A percentile compares a stretch with the other conserved stretches of the same genome.
Conservation (phyloP, 2,113 vertebrate genomes). For the Pelecanus crispus region DNA sequence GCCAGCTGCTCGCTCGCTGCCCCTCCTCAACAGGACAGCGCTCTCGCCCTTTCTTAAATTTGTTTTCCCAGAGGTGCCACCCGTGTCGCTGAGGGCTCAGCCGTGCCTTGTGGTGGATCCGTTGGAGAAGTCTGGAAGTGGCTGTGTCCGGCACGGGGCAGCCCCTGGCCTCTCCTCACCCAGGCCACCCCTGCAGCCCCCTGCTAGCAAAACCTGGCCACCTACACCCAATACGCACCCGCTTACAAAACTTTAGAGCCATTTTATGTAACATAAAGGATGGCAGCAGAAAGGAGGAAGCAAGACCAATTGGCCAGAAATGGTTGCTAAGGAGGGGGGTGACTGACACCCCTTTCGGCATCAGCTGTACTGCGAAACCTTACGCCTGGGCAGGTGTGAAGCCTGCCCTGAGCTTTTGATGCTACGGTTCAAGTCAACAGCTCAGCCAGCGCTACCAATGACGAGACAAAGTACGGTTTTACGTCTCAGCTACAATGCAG, state of each 20-base stretch:
- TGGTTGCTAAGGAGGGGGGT: background rate
- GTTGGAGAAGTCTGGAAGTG: background rate
- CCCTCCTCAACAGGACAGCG: background rate
- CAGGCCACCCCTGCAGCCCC: background rate
- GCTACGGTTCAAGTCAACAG: background rate
- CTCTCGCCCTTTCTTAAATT: background rate
- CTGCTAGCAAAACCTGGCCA: background rate
- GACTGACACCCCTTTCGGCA: background rate
- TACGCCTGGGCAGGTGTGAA: background rate
- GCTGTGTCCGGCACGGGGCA: rapidly evolving
- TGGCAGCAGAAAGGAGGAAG: background rate
- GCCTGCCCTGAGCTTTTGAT: background rate
- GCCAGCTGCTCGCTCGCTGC: background rate
- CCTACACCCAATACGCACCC: background rate
- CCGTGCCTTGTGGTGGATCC: rapidly evolving
- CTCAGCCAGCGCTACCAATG: background rate
- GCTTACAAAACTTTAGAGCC: background rate
- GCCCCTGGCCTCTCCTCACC: background rate
- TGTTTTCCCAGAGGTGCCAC: background rate
- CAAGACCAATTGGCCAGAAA: background rate
- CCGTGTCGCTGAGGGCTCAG: rapidly evolving
- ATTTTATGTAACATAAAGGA: background rate
- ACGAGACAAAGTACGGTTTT: background rate
- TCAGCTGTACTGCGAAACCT: background rate
- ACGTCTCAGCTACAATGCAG: background rate